Evolutionary conservation across 2,888 invertebrate species (phyloP), one percentile per base, ranked within the genome.

Genomic region (Drosophila algonquin): DNA sequence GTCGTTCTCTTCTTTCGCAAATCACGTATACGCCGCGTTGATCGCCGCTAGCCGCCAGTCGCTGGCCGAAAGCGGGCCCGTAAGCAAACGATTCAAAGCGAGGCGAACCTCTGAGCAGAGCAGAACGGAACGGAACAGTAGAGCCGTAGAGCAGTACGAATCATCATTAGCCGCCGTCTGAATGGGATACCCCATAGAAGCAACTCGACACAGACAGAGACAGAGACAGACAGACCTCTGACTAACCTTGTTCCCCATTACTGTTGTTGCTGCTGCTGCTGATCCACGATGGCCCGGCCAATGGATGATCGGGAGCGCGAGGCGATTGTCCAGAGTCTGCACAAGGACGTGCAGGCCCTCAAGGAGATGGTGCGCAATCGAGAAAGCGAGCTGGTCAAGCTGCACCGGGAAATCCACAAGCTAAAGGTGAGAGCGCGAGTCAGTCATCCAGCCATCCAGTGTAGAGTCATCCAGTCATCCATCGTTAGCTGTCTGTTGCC

Each of bases 361-460:
- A 93, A 93, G 78, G 93, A 94, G 77, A 92, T 93, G 63, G 91
- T 95, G 50, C 92, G 92, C 59, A 91, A 91, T 47, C 93, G 93
- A 67, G 95, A 95, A 71, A 92, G 93, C 46, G 94, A 95, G 89
- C 93, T 95, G 55, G 86, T 93, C 45, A 93, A 94, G 80, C 91
- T 95, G 50, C 94, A 95, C 88, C 93, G 95, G 60, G 96, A 96
- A 92, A 94, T 95, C 58, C 95, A 96, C 90, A 95, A 96, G 90
- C 71, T 82, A 3, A 82, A 82, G 81, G 81, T 82, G 63, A 76
- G 76, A 24, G 14, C 30, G 76, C 18, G 14, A 40, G 21, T 24
- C 24, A 12, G 8, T 27, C 4, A 32, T 45, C 27, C 44, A 44
- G 24, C 64, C 40, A 14, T 14, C 14, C 14, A 40, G 40, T 3